Evolutionary conservation across 37 sponge, comb jelly and placozoan species (phyloP), one percentile per base, ranked within the genome.

Genomic region (Ephydatia muelleri): DNA sequence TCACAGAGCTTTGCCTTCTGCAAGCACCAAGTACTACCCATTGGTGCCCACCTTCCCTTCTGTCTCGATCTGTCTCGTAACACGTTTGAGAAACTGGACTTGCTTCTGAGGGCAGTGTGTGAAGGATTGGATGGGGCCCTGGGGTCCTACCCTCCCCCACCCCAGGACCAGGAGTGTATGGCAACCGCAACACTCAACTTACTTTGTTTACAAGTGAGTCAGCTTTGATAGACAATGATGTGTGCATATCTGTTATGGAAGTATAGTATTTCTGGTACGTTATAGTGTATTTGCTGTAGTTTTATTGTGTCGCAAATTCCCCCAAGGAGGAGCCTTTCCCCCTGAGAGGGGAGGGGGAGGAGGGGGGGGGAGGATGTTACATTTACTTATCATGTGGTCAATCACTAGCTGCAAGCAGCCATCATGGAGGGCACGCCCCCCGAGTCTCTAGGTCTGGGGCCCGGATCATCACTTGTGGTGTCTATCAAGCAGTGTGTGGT

Each of bases 111-210:
- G 11, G 38, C n/a, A 4, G 91, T 95, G 35, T 92, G 91, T 83
- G 88, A 88, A 26, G 77, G 81, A 2, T 65, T 90, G 22, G 89
- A 82, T 73, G 80, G 76, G 4, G 21, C 9, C 5, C 37, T 49
- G 30, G 87, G 71, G 0, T 68, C 73, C 73, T 73, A 34, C 67
- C 77, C 76, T 21, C 88, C 83, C 31, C 91, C 86, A 9, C 38
- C 38, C 29, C 88, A 93, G 72, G 92, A 96, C 37, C 89, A 91
- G 12, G 94, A 96, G 75, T 96, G 96, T 70, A 93, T 96, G 92
- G 92, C 92, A 21, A 75, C 95, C 3, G 79, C 95, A 5, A 33
- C 82, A 1, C 88, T 97, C 38, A 92, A 89, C 84, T 88, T 97
- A 1, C 91, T 94, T 31, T 75, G 83, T 34, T 84, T 97, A 9